These are phyloP conservation scores for Drosophila azteca DNA, from an alignment of 1,140 invertebrate genomes.

Conservation along the genomic window DNA sequence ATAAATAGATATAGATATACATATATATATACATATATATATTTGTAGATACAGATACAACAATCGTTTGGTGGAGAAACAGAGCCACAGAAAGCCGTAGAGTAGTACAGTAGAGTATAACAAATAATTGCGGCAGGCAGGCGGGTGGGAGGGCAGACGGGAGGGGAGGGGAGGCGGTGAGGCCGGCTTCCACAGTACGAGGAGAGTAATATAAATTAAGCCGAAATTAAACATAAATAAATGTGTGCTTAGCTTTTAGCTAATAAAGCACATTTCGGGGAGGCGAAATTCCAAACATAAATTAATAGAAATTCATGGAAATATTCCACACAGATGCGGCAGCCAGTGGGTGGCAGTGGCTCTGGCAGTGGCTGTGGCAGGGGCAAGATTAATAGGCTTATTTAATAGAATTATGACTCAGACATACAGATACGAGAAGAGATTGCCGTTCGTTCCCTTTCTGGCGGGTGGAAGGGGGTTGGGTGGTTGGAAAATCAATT, in stretches of 20 bases:
- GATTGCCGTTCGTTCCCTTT: no score
- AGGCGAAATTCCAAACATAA: constrained; percentile 53
- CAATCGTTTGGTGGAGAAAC: constrained; percentile 3
- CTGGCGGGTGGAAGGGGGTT: no score
- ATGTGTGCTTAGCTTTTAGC: constrained; percentile 68
- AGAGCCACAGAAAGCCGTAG: no score
- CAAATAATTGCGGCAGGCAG: background rate
- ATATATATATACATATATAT: constrained; percentile 18
- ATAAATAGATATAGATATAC: constrained; percentile 64
- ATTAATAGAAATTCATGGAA: constrained; percentile 69
- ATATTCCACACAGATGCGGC: constrained; percentile 25
- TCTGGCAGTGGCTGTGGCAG: no score
- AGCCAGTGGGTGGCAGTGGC: background rate
- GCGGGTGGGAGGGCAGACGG: background rate
- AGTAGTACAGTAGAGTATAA: no score
- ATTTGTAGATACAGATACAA: constrained; percentile 1
- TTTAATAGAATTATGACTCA: constrained; percentile 68
- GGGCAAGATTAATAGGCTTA: constrained; percentile 66
- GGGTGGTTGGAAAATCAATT: no score
- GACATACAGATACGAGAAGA: constrained; percentile 1
- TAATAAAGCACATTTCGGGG: constrained; percentile 46
- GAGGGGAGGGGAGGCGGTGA: background rate
- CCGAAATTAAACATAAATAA: constrained; percentile 69
- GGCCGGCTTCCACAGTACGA: no score
- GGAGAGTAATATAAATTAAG: constrained; percentile 65